phyloP scores from a whole-genome alignment of 2,797 vertebrate genomes.

The Sebastes ruberrimus region DNA sequence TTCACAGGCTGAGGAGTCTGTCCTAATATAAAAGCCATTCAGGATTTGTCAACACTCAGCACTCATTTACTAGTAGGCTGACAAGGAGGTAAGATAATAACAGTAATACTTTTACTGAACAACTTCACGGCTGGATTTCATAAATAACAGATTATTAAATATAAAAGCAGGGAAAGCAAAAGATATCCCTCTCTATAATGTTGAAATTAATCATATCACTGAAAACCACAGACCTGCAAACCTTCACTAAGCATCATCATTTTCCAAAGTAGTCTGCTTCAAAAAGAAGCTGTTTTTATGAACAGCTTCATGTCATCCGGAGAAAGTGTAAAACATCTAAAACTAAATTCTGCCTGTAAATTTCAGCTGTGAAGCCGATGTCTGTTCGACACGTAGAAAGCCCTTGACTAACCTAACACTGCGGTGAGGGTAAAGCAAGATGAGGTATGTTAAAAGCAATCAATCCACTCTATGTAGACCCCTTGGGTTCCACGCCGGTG shows the following conservation, averaged over 20 bases:
- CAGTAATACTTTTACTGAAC: background rate
- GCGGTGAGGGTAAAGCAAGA: slow-evolving; percentile 3
- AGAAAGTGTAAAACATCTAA: slow-evolving; percentile 2
- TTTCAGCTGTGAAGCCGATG: background rate
- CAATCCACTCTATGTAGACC: slow-evolving; percentile 31
- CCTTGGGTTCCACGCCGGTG: slow-evolving; percentile 18
- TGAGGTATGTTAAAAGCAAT: slow-evolving; percentile 55
- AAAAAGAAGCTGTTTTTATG: background rate
- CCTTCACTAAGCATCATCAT: background rate
- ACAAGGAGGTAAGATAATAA: background rate
- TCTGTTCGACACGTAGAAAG: slow-evolving; percentile 11
- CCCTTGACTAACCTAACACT: slow-evolving; percentile 20
- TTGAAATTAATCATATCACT: background rate
- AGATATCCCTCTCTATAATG: background rate
- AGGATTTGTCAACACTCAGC: background rate
- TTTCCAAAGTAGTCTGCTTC: background rate
- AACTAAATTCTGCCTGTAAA: slow-evolving; percentile 1
- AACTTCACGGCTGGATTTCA: background rate
- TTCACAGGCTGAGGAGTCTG: background rate
- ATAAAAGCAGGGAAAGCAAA: background rate
- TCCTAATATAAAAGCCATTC: background rate
- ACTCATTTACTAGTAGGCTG: background rate
- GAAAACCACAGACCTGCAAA: background rate
- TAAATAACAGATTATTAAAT: background rate
- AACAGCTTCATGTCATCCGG: background rate